Conservation (phyloP, 2,888 invertebrate genomes). For the Lypha dubia region DNA sequence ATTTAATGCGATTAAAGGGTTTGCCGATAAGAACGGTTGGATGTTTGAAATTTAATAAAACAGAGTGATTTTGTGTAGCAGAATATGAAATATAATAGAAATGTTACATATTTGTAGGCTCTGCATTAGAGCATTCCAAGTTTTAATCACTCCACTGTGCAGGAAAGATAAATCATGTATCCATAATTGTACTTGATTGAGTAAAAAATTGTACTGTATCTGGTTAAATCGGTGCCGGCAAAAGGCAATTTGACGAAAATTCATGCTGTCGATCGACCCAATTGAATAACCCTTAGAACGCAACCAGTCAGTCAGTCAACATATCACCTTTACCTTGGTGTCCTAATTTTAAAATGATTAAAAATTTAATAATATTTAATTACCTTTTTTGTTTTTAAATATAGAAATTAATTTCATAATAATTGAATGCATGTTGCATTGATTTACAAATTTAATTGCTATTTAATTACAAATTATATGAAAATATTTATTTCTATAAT, state of each 20-base stretch:
- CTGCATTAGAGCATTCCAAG: too few relatives aligned
- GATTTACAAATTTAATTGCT: background rate
- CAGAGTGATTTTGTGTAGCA: too few relatives aligned
- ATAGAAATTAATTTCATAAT: background rate
- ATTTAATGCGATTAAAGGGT: background rate
- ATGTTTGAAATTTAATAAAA: background rate
- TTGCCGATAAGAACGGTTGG: background rate
- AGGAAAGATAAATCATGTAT: too few relatives aligned
- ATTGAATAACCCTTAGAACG: background rate
- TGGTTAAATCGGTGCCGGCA: too few relatives aligned
- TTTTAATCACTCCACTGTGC: too few relatives aligned
- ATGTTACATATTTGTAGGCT: too few relatives aligned
- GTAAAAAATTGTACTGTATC: too few relatives aligned
- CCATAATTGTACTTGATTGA: too few relatives aligned
- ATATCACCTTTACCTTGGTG: background rate
- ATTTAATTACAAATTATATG: conserved; percentile 18
- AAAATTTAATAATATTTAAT: conserved; percentile 12
- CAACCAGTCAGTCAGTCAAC: background rate
- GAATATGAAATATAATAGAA: too few relatives aligned
- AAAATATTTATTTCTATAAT: background rate
- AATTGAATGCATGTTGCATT: background rate
- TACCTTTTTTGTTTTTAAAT: background rate
- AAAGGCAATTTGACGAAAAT: too few relatives aligned
- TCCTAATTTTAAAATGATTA: background rate
- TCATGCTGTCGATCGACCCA: background rate